phyloP scores from a whole-genome alignment of 2,797 vertebrate species.

The Lepus townsendii region DNA sequence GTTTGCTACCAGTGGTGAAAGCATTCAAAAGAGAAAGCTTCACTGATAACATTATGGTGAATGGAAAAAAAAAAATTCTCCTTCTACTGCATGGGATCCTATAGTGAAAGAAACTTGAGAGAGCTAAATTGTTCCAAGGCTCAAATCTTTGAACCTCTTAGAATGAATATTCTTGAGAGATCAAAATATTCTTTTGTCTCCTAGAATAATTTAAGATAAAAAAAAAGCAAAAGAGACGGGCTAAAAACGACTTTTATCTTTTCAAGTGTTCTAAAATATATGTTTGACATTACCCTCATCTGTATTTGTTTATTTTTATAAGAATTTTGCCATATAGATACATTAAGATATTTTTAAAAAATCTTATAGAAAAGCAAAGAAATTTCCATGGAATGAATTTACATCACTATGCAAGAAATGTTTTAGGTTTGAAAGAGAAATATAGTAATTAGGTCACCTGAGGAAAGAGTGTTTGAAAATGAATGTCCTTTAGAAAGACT shows the following conservation, averaged over 20 bases:
- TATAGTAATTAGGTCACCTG: slow-evolving; percentile 77
- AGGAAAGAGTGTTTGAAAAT: slow-evolving; percentile 67
- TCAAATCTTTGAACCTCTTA: slow-evolving; percentile 50
- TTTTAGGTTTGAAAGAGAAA: slow-evolving; percentile 70
- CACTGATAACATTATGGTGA: not conserved
- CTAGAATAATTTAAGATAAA: slow-evolving; percentile 35
- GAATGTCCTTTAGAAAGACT: slow-evolving; percentile 69
- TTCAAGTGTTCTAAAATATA: slow-evolving; percentile 46
- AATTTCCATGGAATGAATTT: slow-evolving; percentile 51
- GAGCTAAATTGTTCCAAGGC: slow-evolving; percentile 22
- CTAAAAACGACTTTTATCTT: slow-evolving; percentile 46
- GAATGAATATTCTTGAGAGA: slow-evolving; percentile 25
- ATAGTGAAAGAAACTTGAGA: slow-evolving; percentile 21
- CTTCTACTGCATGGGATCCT: not conserved
- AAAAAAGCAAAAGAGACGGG: not conserved
- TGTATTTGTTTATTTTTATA: slow-evolving; percentile 53
- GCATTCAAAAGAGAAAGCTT: slow-evolving; percentile 18
- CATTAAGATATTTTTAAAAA: slow-evolving; percentile 38
- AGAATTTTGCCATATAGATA: slow-evolving; percentile 9
- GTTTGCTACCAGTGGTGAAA: not conserved
- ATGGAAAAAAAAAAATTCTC: not conserved
- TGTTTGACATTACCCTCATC: not conserved
- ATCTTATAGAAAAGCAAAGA: slow-evolving; percentile 47
- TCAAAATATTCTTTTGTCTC: slow-evolving; percentile 45
- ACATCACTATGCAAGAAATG: slow-evolving; percentile 64